Conservation (phyloP, 2,113 vertebrate genomes). For the Catharus fuscescens region DNA sequence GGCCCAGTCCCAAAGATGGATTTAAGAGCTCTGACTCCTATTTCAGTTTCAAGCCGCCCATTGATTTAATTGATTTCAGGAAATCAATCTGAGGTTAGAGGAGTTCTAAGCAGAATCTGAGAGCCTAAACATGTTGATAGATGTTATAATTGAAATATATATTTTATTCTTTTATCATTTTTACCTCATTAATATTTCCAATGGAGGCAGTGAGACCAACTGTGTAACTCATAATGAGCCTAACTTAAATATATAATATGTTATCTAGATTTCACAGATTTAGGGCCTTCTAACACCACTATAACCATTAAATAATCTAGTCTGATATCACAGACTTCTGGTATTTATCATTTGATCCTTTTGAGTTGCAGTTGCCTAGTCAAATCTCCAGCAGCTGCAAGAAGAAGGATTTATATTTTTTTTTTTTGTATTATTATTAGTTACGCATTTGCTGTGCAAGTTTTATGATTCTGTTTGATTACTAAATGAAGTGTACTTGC, state of each 20-base stretch:
- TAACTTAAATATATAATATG: background rate
- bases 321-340: background rate
- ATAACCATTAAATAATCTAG: background rate
- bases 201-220: background rate
- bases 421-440: background rate
- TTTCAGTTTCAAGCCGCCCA: background rate
- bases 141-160: background rate
- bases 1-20: background rate
- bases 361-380: background rate
- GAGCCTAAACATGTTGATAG: background rate
- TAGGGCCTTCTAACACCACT: background rate
- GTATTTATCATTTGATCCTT: background rate
- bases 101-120: background rate
- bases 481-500: background rate
- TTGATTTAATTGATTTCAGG: constrained; percentile 13
- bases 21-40: background rate
- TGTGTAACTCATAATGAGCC: background rate
- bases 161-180: background rate
- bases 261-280: background rate
- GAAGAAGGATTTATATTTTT: background rate
- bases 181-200: background rate
- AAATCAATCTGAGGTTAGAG: background rate
- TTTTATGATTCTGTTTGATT: background rate
- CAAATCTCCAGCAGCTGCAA: background rate
- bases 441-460: background rate